Conservation (phyloP, 1,140 invertebrate genomes). For the Tetraneura akinire region DNA sequence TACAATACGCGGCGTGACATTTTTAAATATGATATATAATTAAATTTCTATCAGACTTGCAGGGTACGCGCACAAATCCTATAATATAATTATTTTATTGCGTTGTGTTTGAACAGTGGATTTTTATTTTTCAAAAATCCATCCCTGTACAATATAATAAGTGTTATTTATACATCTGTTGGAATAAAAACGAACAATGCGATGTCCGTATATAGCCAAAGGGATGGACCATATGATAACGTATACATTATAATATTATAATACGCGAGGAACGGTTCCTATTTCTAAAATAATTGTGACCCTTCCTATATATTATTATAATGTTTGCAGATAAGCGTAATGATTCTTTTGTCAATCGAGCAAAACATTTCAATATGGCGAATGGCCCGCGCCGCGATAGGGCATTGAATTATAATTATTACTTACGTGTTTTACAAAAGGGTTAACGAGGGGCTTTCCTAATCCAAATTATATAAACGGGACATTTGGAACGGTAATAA, state of each 20-base stretch:
- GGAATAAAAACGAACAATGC: background rate
- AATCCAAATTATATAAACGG: slow-evolving; percentile 22
- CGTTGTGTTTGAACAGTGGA: background rate
- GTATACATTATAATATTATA: too few relatives aligned
- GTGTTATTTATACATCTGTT: slow-evolving; percentile 39
- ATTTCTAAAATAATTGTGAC: background rate
- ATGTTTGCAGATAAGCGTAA: slow-evolving; percentile 41
- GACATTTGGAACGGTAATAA: background rate
- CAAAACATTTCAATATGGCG: slow-evolving; percentile 19
- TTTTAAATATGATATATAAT: background rate
- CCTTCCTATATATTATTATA: background rate
- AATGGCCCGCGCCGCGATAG: too few relatives aligned
- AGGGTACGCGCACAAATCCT: background rate
- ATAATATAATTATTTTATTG: slow-evolving; percentile 3
- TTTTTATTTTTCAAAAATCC: background rate
- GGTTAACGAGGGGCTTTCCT: slow-evolving; percentile 14
- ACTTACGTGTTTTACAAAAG: slow-evolving; percentile 31
- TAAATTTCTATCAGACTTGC: background rate
- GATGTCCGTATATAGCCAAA: background rate
- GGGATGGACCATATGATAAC: slow-evolving; percentile 19
- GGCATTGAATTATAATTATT: slow-evolving; percentile 28
- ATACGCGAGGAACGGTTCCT: background rate
- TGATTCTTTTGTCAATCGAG: slow-evolving; percentile 40
- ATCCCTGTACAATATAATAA: background rate
- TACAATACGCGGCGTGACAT: background rate